Evolutionary conservation across 2,113 vertebrate species (phyloP), one percentile per base, ranked within the genome.

Genomic region (Regulus satrapa): DNA sequence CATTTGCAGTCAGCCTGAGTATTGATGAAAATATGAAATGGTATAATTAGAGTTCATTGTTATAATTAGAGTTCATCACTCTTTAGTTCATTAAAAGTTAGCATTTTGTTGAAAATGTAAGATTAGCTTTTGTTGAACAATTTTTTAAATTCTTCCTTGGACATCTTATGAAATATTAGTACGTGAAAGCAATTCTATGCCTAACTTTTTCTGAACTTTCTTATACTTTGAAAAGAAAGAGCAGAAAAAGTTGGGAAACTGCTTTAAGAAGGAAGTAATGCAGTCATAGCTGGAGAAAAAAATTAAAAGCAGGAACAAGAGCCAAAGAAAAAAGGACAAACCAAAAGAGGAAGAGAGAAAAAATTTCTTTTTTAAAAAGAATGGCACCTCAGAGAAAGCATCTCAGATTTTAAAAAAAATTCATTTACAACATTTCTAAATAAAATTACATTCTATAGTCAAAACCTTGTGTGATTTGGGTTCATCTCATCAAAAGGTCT

Each of bases 61-160:
- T 91, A 83, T 89, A 89, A 94, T 89, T 96, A 67, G 58, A 85
- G 83, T 90, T 96, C 54, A 56, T 89, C 48, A 66, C 55, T 80
- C 89, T 80, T 73, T 61, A 54, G 43, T 84, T 89, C 73, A 89
- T 94, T 91, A 90, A 51, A 90, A 92, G 62, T 79, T 95, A 61
- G 14, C 5, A 6, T 83, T 72, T 55, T 58, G 16, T 79, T 90
- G 36, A 88, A 94, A 92, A 85, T 41, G 10, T 49, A 73, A 82
- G 71, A 88, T 72, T 32, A 85, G 68, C 69, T 79, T 93, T 85
- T 56, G 40, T 17, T 20, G 62, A 85, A 83, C 8, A 51, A 38
- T 69, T 84, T 86, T 62, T 21, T 14, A 32, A 83, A 46, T 45
- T 83, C 17, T 78, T 89, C 36, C 62, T 72, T 79, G 23, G 80